Conservation (phyloP, 2,797 vertebrate genomes). For the Notamacropus eugenii region DNA sequence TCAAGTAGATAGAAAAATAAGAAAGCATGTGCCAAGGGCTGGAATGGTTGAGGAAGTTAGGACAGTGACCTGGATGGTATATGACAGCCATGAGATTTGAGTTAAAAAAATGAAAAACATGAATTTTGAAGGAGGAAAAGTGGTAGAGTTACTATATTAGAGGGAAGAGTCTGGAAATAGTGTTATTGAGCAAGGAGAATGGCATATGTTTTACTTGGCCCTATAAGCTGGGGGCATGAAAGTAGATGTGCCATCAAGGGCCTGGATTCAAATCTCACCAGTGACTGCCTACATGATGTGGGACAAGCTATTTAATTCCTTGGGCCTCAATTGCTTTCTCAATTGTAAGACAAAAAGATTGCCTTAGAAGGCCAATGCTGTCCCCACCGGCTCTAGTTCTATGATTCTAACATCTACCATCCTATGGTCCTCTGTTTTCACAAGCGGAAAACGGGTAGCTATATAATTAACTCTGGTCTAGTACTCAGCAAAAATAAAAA, state of each 20-base stretch:
- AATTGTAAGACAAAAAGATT: background rate
- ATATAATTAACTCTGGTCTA: background rate
- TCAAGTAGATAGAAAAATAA: too few relatives aligned
- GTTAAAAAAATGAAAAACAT: too few relatives aligned
- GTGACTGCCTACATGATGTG: background rate
- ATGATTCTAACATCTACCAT: background rate
- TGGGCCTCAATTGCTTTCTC: background rate
- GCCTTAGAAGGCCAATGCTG: background rate
- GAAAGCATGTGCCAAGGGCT: too few relatives aligned
- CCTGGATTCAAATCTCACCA: background rate
- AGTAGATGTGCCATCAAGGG: background rate
- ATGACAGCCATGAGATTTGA: too few relatives aligned
- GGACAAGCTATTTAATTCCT: background rate
- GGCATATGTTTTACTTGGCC: too few relatives aligned
- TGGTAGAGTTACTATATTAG: too few relatives aligned
- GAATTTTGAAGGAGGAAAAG: too few relatives aligned
- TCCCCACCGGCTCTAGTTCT: background rate
- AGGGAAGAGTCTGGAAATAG: too few relatives aligned
- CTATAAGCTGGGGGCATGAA: too few relatives aligned
- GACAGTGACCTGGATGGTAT: too few relatives aligned
- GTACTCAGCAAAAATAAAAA: background rate
- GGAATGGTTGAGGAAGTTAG: too few relatives aligned
- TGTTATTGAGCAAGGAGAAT: too few relatives aligned
- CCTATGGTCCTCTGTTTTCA: background rate
- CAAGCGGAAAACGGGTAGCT: background rate